Evolutionary conservation across 2,888 invertebrate genomes (phyloP), one percentile per base, ranked within the genome.

Genomic region (Orchesella flavescens): DNA sequence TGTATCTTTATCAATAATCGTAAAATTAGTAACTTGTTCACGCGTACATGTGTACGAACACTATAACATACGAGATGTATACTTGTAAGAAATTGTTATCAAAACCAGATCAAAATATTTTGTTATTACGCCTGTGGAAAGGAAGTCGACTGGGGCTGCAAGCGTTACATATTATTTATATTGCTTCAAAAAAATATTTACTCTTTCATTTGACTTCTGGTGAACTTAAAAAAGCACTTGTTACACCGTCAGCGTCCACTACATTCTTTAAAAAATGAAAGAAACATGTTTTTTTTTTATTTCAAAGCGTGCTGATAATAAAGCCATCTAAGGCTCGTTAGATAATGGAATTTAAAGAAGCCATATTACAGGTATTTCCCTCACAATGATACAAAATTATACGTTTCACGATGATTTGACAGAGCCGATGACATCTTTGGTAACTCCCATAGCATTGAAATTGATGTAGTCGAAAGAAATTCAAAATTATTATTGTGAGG

Each of bases 1-100:
- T 69, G 55, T 21, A 77, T 57, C 17, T 68, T 57, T 77, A 53
- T 66, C 77, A 69, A 77, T 77, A 55, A 77, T 76, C 76, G 21
- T 76, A 66, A 76, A 76, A 75, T 68, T 57, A 75, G 23, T 12
- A 71, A 53, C 15, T n/a, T 19, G 21, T 46, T 43, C 57, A 71
- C 21, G 49, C 23, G 17, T 19, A 66, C 68, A 10, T 68, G 34
- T n/a, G 5, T 55, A 57, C 44, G 55, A 71, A 19, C n/a, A 49
- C 49, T 49, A 44, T n/a, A 34, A 34, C 34, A 34, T 34, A 34
- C 34, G 34, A 34, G 34, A 34, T 34, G 34, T 34, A 2, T 34
- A 34, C 34, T 34, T 34, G 34, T 34, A 34, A 34, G 7, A 34
- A 34, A 34, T 34, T 34, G 34, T 17, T 43, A 53, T n/a, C 53